Base-by-base conservation (phyloP, 2,888 invertebrate genomes). In the Clepsis dumicolana region DNA sequence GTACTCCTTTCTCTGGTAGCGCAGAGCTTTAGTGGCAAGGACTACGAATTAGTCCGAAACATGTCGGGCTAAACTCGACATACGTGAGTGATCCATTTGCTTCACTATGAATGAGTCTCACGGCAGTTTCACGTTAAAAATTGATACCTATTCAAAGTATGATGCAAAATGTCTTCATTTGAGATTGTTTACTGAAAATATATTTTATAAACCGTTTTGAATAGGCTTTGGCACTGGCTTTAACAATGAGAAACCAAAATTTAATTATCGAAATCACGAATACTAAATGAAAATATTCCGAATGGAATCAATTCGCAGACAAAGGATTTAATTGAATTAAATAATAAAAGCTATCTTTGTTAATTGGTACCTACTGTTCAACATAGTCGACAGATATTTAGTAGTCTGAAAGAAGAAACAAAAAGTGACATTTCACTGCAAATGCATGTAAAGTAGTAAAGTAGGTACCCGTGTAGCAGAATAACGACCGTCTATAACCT, bases 401-500 rank as follows among this genome's bases (percentile, higher is more conserved):
- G 14, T 38, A 3, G 57, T 25, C 54, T 50, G 35, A 48, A 50
- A 27, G 29, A 27, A 56, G 35, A 52, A 62, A 56, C 35, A 56
- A 35, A 25, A 54, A 56, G 18, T 27, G 48, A 25, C 32, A 27
- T 52, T 62, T 32, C 4, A 25, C 24, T 25, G 4, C 24, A 32
- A 32, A 2, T 44, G 16, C n/a, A 0, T 24, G 8, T n/a, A 71
- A 73, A 70, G n/a, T n/a, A 29, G 29, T 29, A 29, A 29, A 29
- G 7, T 7, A 29, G 18, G 16, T 62, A 73, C 67, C 70, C 64
- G 48, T 27, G 35, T 68, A 71, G 50, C 69, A 70, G 71, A n/a
- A 75, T 73, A 74, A 73, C 69, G 63, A 63, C 65, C 72, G 69
- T 69, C 71, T 71, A 73, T 71, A 75, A 76, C 59, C 71, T 76